Evolutionary conservation across 1,140 invertebrate species (phyloP).

Genomic region (Lithobius niger): DNA sequence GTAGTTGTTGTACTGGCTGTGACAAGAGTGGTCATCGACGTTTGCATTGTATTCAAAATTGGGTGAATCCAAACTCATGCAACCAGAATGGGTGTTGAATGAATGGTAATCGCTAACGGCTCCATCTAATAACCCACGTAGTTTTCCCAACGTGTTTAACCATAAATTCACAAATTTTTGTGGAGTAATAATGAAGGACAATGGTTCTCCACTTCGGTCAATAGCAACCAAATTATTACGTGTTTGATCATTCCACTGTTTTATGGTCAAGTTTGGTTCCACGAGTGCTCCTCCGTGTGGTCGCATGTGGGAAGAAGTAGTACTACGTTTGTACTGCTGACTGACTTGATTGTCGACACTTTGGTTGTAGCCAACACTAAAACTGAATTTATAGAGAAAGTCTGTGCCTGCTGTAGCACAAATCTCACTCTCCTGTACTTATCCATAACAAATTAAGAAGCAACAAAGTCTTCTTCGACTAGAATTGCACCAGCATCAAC

Average conservation of each 20-base stretch:
- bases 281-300: background rate
- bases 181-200: slow-evolving; percentile 1
- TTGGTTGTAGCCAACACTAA: background rate
- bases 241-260: background rate
- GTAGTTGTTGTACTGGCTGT: background rate
- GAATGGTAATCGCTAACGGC: background rate
- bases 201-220: background rate
- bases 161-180: background rate
- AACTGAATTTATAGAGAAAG: background rate
- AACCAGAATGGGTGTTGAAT: slow-evolving; percentile 6
- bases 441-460: background rate
- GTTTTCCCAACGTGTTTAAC: background rate
- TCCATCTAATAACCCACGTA: background rate
- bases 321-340: background rate
- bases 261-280: background rate
- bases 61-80: slow-evolving; percentile 5
- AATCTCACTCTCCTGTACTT: background rate
- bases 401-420: background rate
- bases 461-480: background rate
- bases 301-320: background rate
- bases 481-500: slow-evolving; percentile 22
- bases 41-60: slow-evolving; percentile 16
- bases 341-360: background rate
- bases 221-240: background rate
- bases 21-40: background rate